Base-by-base conservation (phyloP, 2,113 vertebrate species). In the Shinisaurus crocodilurus region DNA sequence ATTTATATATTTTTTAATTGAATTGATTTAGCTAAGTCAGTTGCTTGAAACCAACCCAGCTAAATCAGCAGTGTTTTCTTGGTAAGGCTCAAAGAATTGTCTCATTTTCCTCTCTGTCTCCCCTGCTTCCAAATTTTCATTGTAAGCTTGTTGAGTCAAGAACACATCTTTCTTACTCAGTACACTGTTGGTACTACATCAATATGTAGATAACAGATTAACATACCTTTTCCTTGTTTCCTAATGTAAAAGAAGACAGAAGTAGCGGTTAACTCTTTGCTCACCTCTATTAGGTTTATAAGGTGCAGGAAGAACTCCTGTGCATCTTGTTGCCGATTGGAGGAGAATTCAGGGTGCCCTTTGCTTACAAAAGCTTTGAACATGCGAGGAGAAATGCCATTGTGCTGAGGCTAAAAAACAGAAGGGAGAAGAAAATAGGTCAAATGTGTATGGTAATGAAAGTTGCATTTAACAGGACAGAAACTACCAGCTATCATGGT, bases 301-400 rank as follows among this genome's bases (percentile, higher is more conserved):
- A 99, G 94, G 92, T 99, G 98, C 90, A 98, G 85, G 91, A 99
- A 97, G 95, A 99, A 98, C 88, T 99, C 99, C 1, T 98, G 98
- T 40, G 98, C 98, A 0, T 99, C 99, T 92, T 99, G 99, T 92
- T 99, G 99, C 94, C 99, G 98, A 27, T 97, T 99, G 16, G 99
- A 99, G 50, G 98, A 99, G 95, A 99, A 99, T 95, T 99, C 99
- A 0, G 98, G 98, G 92, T 99, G 98, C 63, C 97, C 98, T 95
- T 98, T 98, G 95, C 98, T 99, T 92, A 99, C 97, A 90, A 99
- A 97, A 69, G 99, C 96, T 91, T 99, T 99, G 91, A 99, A 97
- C 99, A 99, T 99, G 84, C 96, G 97, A 12, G 98, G 98, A 88
- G 98, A 98, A 96, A 99, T 96, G 65, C 99, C 99, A 67, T 98